Evolutionary conservation across 2,888 invertebrate species (phyloP), one percentile per base, ranked within the genome.

Genomic region (Pterostichus madidus): DNA sequence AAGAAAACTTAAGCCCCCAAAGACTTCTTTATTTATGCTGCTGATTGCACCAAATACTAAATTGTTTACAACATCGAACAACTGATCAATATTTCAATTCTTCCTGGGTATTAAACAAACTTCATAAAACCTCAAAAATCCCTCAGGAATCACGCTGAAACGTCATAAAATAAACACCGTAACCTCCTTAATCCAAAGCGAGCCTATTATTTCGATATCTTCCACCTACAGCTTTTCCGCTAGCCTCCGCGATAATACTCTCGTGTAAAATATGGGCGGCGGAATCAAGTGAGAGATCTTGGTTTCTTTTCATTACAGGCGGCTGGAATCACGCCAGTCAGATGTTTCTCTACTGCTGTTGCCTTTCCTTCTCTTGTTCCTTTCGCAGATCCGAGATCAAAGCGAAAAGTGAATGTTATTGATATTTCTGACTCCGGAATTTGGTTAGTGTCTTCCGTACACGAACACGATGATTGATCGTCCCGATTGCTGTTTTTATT

Each of bases 401-500:
- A 61, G 61, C 13, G 35, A 32, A 24, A 61, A 61, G 61, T 61
- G 61, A 61, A 61, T 61, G 61, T 61, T 61, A 61, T 61, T 61
- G 61, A 61, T 61, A 61, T 61, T 61, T 35, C 61, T 11, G 31
- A 61, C 59, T 32, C 32, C 61, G 61, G 35, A 32, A 61, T 61
- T 61, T 61, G 32, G 61, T 32, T 61, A 61, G 61, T 32, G 32
- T 61, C 61, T 61, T 32, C 24, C 35, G 61, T n/a, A 61, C 61
- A 49, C 49, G 49, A 61, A 61, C 61, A n/a, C 61, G 61, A 61
- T 61, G 61, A 61, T 61, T 61, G 61, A 61, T 61, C 61, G 61
- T 11, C 32, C 13, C 61, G 61, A 61, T 61, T 61, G 61, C 61
- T 35, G 61, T 35, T 61, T 61, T 61, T 61, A 61, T 61, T 61